These are phyloP conservation scores for Propsilocerus akamusi DNA, from an alignment of 1,140 invertebrate species.

Conservation along the genomic window DNA sequence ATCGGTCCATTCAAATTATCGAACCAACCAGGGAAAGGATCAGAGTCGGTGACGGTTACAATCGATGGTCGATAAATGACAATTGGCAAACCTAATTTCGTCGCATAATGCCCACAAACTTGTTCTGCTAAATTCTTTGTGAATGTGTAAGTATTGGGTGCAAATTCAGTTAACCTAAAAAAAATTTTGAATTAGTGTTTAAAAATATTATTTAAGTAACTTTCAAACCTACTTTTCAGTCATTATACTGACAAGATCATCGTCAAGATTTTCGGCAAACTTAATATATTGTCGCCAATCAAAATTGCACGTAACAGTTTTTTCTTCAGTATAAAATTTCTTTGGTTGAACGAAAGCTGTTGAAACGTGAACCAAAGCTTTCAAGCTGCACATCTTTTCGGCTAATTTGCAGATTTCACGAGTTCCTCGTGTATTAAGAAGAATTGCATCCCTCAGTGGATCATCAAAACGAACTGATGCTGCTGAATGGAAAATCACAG, in stretches of 20 bases:
- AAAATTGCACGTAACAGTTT: conserved; percentile 61
- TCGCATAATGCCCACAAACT: conserved; percentile 51
- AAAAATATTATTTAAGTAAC: too few species aligned
- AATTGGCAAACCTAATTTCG: conserved; percentile 45
- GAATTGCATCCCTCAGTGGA: conserved; percentile 41
- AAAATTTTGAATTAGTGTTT: too few species aligned
- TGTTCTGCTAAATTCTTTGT: conserved; percentile 68
- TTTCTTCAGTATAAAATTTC: conserved; percentile 45
- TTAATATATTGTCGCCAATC: conserved; percentile 73
- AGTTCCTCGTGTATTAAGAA: conserved; percentile 46
- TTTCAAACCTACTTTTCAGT: conserved; percentile 38
- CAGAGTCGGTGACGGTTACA: conserved; percentile 31
- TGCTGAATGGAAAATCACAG: conserved; percentile 81
- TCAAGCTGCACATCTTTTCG: conserved; percentile 41
- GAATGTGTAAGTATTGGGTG: conserved; percentile 77
- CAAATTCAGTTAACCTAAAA: conserved; percentile 36
- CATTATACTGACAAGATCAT: conserved; percentile 39
- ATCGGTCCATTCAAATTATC: conserved; percentile 91
- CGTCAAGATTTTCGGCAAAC: conserved; percentile 59
- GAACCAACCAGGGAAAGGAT: conserved; percentile 67
- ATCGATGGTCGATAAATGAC: conserved; percentile 84
- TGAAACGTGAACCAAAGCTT: conserved; percentile 63
- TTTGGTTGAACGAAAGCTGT: conserved; percentile 69
- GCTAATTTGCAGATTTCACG: conserved; percentile 43
- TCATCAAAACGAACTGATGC: conserved; percentile 75